phyloP scores from a whole-genome alignment of 2,113 vertebrate genomes.

The Prinia subflava region DNA sequence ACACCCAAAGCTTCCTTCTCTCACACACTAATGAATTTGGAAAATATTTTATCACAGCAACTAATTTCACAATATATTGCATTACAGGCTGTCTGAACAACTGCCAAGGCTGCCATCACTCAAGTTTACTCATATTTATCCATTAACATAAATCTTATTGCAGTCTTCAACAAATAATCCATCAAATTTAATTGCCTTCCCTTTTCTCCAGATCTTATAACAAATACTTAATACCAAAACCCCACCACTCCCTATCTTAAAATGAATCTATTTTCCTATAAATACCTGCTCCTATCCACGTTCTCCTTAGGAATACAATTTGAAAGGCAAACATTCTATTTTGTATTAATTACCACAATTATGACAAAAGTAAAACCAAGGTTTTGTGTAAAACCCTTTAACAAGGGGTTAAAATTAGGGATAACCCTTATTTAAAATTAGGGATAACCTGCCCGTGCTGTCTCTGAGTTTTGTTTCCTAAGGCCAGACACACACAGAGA shows the following conservation, averaged over 20 bases:
- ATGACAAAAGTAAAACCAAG: neutral
- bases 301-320: neutral
- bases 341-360: neutral
- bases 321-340: neutral
- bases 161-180: neutral
- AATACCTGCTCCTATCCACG: neutral
- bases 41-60: neutral
- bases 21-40: neutral
- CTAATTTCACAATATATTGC: neutral
- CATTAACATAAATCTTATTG: conserved; percentile 2
- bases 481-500: neutral
- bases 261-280: neutral
- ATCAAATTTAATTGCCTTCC: neutral
- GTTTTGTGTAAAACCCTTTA: neutral
- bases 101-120: neutral
- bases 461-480: neutral
- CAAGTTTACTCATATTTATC: neutral
- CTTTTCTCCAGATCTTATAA: neutral
- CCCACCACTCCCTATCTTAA: neutral
- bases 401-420: neutral
- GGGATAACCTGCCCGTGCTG: neutral
- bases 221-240: neutral
- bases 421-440: neutral
- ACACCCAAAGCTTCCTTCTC: neutral
- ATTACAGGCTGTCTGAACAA: neutral